These are phyloP conservation scores for Dromococcyx pavoninus DNA, from an alignment of 2,797 vertebrate genomes.

Conservation along the genomic window DNA sequence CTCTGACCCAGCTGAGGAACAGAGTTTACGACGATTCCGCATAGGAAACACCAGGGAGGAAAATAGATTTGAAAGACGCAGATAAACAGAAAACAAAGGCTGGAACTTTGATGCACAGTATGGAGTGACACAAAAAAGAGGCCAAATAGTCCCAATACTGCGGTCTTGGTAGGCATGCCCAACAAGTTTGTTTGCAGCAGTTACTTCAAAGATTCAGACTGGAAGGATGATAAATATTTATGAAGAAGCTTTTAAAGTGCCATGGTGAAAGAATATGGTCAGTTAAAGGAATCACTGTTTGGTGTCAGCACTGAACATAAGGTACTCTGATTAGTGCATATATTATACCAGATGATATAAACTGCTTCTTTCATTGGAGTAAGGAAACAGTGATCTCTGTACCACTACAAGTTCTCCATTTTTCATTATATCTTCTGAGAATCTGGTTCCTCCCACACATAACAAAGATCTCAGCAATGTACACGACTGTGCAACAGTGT, in stretches of 20 bases:
- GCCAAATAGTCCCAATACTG: not conserved
- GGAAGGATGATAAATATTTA: conserved; percentile 11
- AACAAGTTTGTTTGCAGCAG: not conserved
- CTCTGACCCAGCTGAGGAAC: not conserved
- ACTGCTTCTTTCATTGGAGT: not conserved
- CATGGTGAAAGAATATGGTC: not conserved
- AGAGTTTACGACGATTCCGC: not conserved
- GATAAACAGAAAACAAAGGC: not conserved
- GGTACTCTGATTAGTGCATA: not conserved
- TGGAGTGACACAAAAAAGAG: not conserved
- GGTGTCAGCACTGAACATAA: not conserved
- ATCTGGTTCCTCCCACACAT: not conserved
- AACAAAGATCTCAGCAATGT: not conserved
- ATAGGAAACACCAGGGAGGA: not conserved
- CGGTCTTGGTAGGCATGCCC: not conserved
- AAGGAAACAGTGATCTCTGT: not conserved
- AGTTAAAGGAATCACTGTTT: not conserved
- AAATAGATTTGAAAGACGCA: conserved; percentile 7
- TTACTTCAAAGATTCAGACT: not conserved
- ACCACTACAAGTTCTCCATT: not conserved
- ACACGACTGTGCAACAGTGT: not conserved
- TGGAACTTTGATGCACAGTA: not conserved
- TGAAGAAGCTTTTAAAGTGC: conserved; percentile 2
- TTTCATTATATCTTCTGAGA: not conserved
- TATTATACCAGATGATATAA: not conserved